Conservation (phyloP, 2,888 invertebrate genomes). For the Luffia ferchaultella region DNA sequence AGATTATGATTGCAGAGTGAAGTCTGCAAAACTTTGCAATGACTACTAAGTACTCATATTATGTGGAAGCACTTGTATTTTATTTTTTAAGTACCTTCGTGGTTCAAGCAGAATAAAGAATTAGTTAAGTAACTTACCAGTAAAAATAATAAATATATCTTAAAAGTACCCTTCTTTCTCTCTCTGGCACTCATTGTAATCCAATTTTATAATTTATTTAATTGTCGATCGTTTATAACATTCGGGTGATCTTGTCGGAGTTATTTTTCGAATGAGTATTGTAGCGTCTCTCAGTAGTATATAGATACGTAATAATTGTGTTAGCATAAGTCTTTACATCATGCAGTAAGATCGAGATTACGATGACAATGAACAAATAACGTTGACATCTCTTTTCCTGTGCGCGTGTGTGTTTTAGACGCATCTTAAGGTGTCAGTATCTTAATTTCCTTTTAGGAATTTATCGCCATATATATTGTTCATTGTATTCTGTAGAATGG, state of each 20-base stretch:
- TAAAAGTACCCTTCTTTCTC: background rate
- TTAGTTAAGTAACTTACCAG: background rate
- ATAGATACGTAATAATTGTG: conserved; percentile 36
- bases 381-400: conserved; percentile 47
- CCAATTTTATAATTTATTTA: background rate
- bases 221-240: background rate
- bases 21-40: too few relatives aligned
- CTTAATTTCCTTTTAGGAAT: background rate
- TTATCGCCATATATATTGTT: background rate
- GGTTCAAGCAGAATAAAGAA: too few relatives aligned
- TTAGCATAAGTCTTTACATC: conserved; percentile 41
- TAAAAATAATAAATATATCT: background rate
- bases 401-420: background rate
- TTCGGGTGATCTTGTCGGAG: conserved; percentile 24
- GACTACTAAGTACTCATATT: too few relatives aligned
- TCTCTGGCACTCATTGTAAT: background rate
- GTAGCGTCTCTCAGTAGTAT: conserved; percentile 25
- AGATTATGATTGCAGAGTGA: too few relatives aligned
- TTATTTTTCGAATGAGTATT: conserved; percentile 33
- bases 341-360: conserved; percentile 32
- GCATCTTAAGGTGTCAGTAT: background rate
- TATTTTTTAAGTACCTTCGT: too few relatives aligned
- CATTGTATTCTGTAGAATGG: too few relatives aligned
- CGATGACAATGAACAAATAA: conserved; percentile 43
- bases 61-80: too few relatives aligned